Base-by-base conservation (phyloP, 2,113 vertebrate genomes). In the Pedetes capensis region DNA sequence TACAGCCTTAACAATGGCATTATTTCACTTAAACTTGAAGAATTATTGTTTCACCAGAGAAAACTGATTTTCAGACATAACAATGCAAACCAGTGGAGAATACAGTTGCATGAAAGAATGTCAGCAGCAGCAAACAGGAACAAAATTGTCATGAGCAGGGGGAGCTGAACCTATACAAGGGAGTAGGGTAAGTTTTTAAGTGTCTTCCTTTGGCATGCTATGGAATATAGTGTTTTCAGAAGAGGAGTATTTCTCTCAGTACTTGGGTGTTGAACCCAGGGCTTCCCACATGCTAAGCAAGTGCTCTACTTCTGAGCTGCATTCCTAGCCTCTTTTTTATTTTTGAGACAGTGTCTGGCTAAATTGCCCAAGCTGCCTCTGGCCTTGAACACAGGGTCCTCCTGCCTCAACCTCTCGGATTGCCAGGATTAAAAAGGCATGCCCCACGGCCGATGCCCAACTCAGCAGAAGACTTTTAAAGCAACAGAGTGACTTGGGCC, bases 21-120 rank as follows among this genome's bases (percentile, higher is more conserved):
- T 29, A 87, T 80, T 93, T 89, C 29, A 75, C n/a, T 32, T 68
- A 69, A 89, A 61, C 6, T 68, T 92, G 78, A 74, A 93, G 23
- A 94, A 89, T 80, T 61, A 55, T 13, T 96, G 1, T 51, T 93
- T 92, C 44, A 69, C 23, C 53, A 59, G 37, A 79, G 6, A 86
- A 68, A 89, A 79, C 23, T 29, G 51, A 71, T 84, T 87, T 92
- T 87, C 32, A 57, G 17, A 81, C 20, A n/a, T 39, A 49, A 55
- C 1, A 57, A 12, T 85, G 2, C 55, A 29, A 74, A 3, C 1
- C 66, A 51, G 2, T 2, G 18, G 82, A 14, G 23, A 93, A 79
- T 82, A 66, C 12, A 72, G 27, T 72, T 18, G 14, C 82, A 16
- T 72, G 76, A 64, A 95, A 47, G 11, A 68, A 71, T 72, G 32